These are phyloP conservation scores for Schizotus pectinicornis DNA, from an alignment of 2,888 invertebrate genomes.

Conservation along the genomic window DNA sequence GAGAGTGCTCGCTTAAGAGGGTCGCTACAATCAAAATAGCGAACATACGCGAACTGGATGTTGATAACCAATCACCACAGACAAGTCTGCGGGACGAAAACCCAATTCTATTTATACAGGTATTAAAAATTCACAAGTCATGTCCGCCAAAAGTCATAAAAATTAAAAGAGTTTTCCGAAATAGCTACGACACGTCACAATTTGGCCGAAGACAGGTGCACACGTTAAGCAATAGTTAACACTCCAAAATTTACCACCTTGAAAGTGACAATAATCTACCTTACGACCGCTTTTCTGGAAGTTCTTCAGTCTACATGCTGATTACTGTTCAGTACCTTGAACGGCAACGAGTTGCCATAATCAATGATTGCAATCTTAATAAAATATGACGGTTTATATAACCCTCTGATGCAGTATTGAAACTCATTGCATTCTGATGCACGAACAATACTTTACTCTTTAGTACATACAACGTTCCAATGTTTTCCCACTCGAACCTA, in stretches of 20 bases:
- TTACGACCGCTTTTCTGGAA: too few relatives aligned
- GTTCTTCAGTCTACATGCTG: constrained; percentile 14
- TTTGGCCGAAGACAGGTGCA: neutral
- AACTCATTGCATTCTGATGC: constrained; percentile 23
- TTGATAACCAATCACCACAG: too few relatives aligned
- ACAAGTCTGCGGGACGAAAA: too few relatives aligned
- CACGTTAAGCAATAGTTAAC: neutral
- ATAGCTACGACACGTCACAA: neutral
- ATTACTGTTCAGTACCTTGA: constrained; percentile 11
- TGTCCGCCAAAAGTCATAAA: neutral
- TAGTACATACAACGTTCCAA: neutral
- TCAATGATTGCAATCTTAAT: constrained; percentile 34
- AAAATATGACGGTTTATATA: constrained; percentile 31
- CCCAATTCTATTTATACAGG: too few relatives aligned
- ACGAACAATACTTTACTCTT: neutral
- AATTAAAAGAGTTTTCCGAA: constrained; percentile 3
- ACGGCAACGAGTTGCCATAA: constrained; percentile 14
- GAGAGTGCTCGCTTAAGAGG: neutral
- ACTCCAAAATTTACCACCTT: constrained; percentile 10
- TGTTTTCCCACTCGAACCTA: constrained; percentile 1
- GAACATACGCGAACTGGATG: too few relatives aligned
- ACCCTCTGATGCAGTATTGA: constrained; percentile 31
- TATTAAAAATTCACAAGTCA: too few relatives aligned
- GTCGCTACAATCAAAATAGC: too few relatives aligned
- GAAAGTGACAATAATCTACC: too few relatives aligned